phyloP scores from a whole-genome alignment of 2,888 invertebrate species.

The Phytoseiulus persimilis region DNA sequence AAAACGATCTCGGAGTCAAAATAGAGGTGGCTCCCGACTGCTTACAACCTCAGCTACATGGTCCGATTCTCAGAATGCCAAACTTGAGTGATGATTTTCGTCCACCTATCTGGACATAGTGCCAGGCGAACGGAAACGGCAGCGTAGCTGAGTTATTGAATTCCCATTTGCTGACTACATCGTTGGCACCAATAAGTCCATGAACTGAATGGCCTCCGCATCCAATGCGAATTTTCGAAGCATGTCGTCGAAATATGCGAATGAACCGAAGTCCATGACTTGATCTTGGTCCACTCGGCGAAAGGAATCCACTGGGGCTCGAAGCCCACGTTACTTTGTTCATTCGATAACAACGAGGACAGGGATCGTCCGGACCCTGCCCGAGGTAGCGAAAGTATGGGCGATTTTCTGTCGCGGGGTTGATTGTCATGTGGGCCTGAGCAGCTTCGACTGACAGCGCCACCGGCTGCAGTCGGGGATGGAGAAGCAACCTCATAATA shows the following conservation, averaged over 20 bases:
- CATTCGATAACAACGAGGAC: not conserved
- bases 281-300: not conserved
- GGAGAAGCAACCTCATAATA: too few relatives aligned
- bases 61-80: too few relatives aligned
- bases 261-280: not conserved
- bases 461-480: constrained; percentile 40
- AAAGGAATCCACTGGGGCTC: not conserved
- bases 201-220: not conserved
- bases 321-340: not conserved
- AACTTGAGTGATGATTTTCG: too few relatives aligned
- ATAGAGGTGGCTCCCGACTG: too few relatives aligned
- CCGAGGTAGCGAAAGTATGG: constrained; percentile 21
- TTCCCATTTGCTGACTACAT: constrained; percentile 13
- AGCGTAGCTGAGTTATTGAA: not conserved
- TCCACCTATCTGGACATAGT: too few relatives aligned
- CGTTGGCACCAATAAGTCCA: not conserved
- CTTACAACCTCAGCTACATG: too few relatives aligned
- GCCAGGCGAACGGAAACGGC: not conserved
- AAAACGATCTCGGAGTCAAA: too few relatives aligned
- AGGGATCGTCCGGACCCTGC: not conserved
- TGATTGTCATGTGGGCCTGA: constrained; percentile 40
- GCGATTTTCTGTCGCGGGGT: not conserved
- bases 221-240: not conserved
- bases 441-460: constrained; percentile 38
- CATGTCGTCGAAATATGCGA: not conserved